phyloP scores from a whole-genome alignment of 2,888 invertebrate genomes.

The Pseudoips prasinana region DNA sequence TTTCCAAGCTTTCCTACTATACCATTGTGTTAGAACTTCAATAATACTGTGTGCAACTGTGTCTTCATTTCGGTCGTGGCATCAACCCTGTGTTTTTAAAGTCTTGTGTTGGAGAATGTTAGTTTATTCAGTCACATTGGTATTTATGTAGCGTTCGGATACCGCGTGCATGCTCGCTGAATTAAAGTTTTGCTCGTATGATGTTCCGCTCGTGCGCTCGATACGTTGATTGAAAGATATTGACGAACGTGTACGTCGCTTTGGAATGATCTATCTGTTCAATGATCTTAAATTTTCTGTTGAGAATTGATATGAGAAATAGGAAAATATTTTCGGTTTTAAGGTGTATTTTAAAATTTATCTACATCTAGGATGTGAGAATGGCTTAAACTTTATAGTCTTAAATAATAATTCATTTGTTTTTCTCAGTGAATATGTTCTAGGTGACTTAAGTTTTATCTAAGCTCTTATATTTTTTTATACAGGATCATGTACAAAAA shows the following conservation, averaged over 20 bases:
- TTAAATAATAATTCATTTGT: no score
- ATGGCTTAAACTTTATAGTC: no score
- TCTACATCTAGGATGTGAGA: no score
- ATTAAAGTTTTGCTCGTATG: conserved; percentile 58
- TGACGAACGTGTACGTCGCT: conserved; percentile 49
- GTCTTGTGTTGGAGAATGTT: conserved; percentile 25
- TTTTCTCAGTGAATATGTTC: no score
- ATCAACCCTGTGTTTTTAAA: conserved; percentile 17
- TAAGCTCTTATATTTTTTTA: no score
- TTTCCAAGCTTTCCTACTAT: conserved; percentile 40
- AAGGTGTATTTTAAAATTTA: no score
- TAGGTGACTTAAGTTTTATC: no score
- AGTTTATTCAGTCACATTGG: conserved; percentile 45
- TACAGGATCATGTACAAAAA: no score
- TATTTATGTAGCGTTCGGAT: conserved; percentile 55
- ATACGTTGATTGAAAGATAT: conserved; percentile 67
- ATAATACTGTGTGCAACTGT: conserved; percentile 25
- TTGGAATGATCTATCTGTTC: conserved; percentile 30
- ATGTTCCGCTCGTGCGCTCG: conserved; percentile 44
- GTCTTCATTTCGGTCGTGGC: conserved; percentile 12
- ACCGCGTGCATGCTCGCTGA: conserved; percentile 50
- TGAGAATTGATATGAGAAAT: conserved; percentile 9
- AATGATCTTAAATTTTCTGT: conserved; percentile 15
- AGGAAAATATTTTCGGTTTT: not conserved
- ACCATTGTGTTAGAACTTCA: conserved; percentile 23